Evolutionary conservation across 2,888 invertebrate species (phyloP).

Genomic region (Julus scanicus): DNA sequence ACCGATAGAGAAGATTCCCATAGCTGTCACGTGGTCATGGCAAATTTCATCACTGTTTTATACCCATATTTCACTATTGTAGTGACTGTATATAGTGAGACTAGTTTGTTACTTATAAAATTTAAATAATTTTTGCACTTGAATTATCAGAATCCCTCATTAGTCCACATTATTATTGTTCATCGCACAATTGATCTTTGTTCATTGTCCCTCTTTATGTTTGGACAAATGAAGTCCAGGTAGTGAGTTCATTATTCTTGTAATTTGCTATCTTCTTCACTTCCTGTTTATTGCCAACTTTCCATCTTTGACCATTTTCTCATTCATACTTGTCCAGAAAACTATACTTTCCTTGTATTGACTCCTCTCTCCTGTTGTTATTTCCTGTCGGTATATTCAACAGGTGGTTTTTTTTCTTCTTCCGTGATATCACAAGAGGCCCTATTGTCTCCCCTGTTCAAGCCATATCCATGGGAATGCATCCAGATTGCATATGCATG

Average conservation of each 20-base stretch:
- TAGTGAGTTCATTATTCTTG: constrained; percentile 31
- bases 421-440: background rate
- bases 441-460: constrained; percentile 23
- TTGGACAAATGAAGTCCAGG: constrained; percentile 18
- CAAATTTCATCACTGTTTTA: too few relatives aligned
- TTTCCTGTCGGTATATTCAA: background rate
- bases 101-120: too few relatives aligned
- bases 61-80: too few relatives aligned
- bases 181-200: background rate
- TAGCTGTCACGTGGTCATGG: too few relatives aligned
- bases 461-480: constrained; percentile 18
- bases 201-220: background rate
- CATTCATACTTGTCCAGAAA: background rate
- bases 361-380: background rate
- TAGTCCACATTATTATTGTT: background rate
- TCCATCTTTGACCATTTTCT: background rate
- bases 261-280: constrained; percentile 17
- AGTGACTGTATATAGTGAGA: too few relatives aligned
- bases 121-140: too few relatives aligned
- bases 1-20: too few relatives aligned
- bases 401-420: background rate
- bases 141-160: background rate
- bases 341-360: constrained; percentile 44
- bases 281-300: constrained; percentile 40
- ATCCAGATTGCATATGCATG: constrained; percentile 42